Evolutionary conservation across 2,888 invertebrate species (phyloP).

Genomic region (Acleris sparsana): DNA sequence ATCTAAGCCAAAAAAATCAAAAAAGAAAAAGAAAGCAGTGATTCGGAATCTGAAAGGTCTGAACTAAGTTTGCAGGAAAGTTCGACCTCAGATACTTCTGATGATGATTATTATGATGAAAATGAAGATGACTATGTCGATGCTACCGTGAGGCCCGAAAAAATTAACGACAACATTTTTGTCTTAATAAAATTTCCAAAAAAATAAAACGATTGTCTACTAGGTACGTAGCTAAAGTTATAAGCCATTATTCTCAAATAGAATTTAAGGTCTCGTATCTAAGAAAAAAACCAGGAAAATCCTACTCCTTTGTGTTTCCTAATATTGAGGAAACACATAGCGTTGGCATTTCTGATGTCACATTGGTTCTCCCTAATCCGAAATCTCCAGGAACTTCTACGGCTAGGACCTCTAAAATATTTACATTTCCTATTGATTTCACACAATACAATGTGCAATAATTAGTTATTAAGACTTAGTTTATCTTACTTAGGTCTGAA

Average conservation of each 20-base stretch:
- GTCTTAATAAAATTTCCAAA: constrained; percentile 8
- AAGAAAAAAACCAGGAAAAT: constrained; percentile 4
- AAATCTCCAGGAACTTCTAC: too few species aligned
- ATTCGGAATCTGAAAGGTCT: constrained; percentile 11
- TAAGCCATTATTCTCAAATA: neutral
- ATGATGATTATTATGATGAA: too few species aligned
- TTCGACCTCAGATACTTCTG: constrained; percentile 1
- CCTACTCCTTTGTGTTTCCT: neutral
- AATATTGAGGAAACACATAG: neutral
- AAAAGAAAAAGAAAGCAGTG: neutral
- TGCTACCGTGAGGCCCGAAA: neutral
- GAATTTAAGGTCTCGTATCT: constrained; percentile 8
- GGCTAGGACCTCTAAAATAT: too few species aligned
- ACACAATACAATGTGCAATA: too few species aligned
- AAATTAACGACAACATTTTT: constrained; percentile 4
- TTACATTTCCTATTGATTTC: too few species aligned
- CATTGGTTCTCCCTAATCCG: too few species aligned
- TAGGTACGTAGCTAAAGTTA: neutral
- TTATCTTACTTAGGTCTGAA: too few species aligned
- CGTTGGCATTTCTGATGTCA: too few species aligned
- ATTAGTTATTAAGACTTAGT: too few species aligned
- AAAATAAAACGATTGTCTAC: neutral
- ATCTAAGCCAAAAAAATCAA: constrained; percentile 6
- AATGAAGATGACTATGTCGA: neutral
- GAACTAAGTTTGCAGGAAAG: constrained; percentile 13